Conservation (phyloP, 2,113 vertebrate genomes). For the Balaeniceps rex region DNA sequence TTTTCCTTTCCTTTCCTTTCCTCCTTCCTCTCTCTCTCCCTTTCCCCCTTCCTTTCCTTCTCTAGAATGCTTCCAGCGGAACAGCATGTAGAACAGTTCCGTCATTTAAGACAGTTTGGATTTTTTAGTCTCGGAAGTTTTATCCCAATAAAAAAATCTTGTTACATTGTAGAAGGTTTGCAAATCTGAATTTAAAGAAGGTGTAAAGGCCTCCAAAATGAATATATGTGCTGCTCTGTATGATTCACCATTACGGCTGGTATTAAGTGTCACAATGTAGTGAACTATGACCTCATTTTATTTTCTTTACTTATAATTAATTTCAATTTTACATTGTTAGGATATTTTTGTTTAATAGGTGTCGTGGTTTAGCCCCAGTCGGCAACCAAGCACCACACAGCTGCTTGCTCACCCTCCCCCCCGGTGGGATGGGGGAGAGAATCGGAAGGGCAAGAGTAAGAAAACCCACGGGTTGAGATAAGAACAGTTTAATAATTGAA, state of each 20-base stretch:
- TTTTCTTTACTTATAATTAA: conserved; percentile 72
- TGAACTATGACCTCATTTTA: conserved; percentile 65
- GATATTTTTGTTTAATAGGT: conserved; percentile 65
- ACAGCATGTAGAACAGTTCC: not conserved
- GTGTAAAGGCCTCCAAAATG: not conserved
- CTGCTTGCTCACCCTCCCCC: too few relatives aligned
- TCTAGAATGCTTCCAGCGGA: not conserved
- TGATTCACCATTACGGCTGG: conserved; percentile 17
- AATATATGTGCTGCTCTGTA: conserved; percentile 30
- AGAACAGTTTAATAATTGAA: too few relatives aligned
- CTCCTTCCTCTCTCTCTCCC: not conserved
- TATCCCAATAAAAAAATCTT: not conserved
- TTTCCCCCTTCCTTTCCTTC: not conserved
- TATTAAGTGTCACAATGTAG: conserved; percentile 38
- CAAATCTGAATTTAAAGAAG: conserved; percentile 23
- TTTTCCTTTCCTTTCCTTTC: not conserved
- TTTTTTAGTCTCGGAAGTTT: conserved; percentile 1
- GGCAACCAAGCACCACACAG: too few relatives aligned
- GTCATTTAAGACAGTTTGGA: not conserved
- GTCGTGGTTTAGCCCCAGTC: too few relatives aligned
- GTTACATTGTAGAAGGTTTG: not conserved
- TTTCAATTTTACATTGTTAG: conserved; percentile 69
- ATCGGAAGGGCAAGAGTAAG: too few relatives aligned
- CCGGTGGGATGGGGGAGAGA: too few relatives aligned
- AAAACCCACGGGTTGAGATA: too few relatives aligned